A percentile compares a stretch with the other conserved stretches of the same genome.
Conservation (phyloP, 37 sponge, comb jelly and placozoan genomes). For the Agelas oroides region DNA sequence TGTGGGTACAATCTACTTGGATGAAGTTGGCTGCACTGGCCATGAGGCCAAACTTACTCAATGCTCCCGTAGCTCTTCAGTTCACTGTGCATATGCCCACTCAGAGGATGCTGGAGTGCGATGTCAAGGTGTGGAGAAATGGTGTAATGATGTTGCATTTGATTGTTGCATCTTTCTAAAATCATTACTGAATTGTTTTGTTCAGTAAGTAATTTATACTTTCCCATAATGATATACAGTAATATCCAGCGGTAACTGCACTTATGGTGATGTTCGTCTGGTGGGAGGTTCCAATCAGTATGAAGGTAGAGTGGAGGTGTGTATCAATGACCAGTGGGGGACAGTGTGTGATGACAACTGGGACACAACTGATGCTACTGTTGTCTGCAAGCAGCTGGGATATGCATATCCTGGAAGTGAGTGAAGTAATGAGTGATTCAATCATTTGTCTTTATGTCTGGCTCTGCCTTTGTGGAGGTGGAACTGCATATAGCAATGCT, state of each 20-base stretch:
- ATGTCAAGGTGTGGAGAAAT: constrained; percentile 8
- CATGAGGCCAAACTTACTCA: background rate
- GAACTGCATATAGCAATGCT: no score
- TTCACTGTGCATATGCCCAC: background rate
- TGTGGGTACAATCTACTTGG: background rate
- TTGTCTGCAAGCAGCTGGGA: constrained; percentile 16
- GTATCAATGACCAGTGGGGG: constrained; percentile 14
- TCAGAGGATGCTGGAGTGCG: constrained; percentile 29
- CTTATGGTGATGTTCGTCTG: constrained; percentile 18
- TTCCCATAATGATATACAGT: no score
- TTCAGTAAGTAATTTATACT: no score
- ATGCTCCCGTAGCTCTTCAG: background rate
- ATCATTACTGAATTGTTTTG: no score
- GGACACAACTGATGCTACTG: constrained; percentile 14
- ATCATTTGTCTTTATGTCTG: no score
- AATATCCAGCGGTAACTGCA: background rate
- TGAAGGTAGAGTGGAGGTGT: constrained; percentile 29
- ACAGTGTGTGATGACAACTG: constrained; percentile 14
- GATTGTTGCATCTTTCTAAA: no score
- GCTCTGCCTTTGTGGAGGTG: no score
- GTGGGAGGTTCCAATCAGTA: constrained; percentile 15
- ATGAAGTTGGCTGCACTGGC: constrained; percentile 16
- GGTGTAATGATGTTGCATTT: no score
- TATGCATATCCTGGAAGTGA: no score
- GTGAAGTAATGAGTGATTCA: no score